These are phyloP conservation scores for Otus scops DNA, from an alignment of 2,797 vertebrate genomes.

Conservation along the genomic window DNA sequence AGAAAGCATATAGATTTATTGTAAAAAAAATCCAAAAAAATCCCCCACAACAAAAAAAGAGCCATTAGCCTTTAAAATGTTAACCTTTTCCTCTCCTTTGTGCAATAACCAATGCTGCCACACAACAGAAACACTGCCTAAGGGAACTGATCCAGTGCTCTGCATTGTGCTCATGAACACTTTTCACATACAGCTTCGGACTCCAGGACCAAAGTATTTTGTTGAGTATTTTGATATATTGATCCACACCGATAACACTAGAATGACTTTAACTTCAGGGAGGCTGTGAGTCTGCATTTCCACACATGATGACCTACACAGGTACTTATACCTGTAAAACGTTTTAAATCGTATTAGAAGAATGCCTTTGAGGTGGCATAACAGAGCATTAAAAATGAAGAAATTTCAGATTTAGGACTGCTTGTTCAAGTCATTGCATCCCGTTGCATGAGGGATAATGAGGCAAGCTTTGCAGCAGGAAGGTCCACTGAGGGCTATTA, in stretches of 20 bases:
- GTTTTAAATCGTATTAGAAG: neutral
- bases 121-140: neutral
- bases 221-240: neutral
- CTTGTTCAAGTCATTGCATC: neutral
- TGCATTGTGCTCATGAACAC: neutral
- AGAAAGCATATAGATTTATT: neutral
- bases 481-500: neutral
- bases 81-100: neutral
- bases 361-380: neutral
- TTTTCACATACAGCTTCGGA: neutral
- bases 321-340: neutral
- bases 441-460: accelerated
- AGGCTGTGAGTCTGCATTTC: neutral
- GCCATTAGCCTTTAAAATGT: neutral
- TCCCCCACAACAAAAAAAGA: no score
- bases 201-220: neutral
- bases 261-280: neutral
- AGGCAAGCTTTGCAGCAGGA: neutral
- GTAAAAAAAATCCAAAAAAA: no score
- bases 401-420: neutral
- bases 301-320: neutral
- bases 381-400: neutral
- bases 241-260: neutral
- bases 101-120: neutral
- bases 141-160: neutral